Evolutionary conservation across 2,888 invertebrate genomes (phyloP), one percentile per base, ranked within the genome.

Genomic region (Glaucopsyche alexis): DNA sequence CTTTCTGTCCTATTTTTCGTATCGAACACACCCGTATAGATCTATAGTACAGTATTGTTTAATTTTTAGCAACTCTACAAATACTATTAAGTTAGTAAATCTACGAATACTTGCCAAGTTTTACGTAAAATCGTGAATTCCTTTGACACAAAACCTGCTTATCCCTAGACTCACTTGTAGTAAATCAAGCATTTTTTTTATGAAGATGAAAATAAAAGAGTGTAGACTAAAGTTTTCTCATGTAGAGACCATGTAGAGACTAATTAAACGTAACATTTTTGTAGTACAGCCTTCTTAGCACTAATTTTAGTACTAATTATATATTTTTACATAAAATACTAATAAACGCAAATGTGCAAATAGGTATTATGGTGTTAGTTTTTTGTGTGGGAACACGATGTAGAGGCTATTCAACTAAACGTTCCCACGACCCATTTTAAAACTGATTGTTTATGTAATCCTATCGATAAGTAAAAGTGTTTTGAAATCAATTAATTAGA

Each of bases 381-480:
- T 60, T 60, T 60, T 29, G 55, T 38, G 60, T 66, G 66, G 40
- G 66, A 66, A 42, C 14, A 65, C 2, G 42, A 9, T 42, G 47
- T 69, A 13, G 19, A 67, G 67, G 14, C 19, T 69, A 69, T 69
- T 69, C 69, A 69, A 49, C 29, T 47, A 6, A 14, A 4, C 5
- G 11, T 69, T 69, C 69, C 69, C 69, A 69, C 69, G 69, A 47
- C 69, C 69, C 14, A 69, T 69, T 69, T 69, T 49, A 14, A 69
- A 47, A 47, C 14, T 38, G 29, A 60, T 19, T 29, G 47, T 69
- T 49, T 69, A 69, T 67, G 45, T 67, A 67, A 67, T 19, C 42
- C 45, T 67, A 60, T 38, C 29, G 29, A 60, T 13, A 60, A 60
- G 60, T 60, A 29, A 60, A 60, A 60, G 60, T 60, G 38, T 60